A percentile compares a stretch with the other conserved stretches of the same genome.
Evolutionary conservation across 2,113 vertebrate species (phyloP).

Genomic region (Pardalotus punctatus): DNA sequence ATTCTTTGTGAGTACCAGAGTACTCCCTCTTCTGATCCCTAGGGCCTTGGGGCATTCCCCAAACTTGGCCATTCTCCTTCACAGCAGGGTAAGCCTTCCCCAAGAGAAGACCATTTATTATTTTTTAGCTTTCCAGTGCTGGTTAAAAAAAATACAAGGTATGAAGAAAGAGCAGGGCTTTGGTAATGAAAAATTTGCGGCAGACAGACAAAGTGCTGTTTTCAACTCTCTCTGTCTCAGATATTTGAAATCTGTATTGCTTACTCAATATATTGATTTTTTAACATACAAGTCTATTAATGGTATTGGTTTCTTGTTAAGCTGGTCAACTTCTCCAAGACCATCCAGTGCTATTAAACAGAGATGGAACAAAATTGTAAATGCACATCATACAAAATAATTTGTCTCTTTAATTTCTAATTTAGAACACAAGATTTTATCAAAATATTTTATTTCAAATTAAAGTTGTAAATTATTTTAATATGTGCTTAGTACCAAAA

Average conservation of each 20-base stretch:
- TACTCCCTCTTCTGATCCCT: background rate
- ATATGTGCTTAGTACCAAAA: background rate
- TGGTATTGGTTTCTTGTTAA: background rate
- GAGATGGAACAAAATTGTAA: background rate
- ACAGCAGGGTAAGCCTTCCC: background rate
- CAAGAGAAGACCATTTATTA: background rate
- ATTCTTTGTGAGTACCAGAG: background rate
- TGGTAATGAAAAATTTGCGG: background rate
- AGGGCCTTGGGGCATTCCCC: background rate
- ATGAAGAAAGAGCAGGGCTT: background rate
- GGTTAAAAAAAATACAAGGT: fast-evolving
- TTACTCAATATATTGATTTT: background rate
- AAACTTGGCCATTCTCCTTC: background rate
- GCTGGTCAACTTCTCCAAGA: background rate
- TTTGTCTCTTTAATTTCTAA: background rate
- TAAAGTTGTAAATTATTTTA: background rate
- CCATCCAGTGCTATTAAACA: background rate
- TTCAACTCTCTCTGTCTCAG: background rate
- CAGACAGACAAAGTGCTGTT: background rate
- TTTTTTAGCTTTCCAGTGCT: background rate
- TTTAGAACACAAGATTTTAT: background rate
- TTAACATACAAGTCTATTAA: background rate
- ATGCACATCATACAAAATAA: background rate
- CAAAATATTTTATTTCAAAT: background rate
- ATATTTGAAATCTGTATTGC: background rate